Base-by-base conservation (phyloP, 2,797 vertebrate genomes). In the Crocodylus rhombifer region DNA sequence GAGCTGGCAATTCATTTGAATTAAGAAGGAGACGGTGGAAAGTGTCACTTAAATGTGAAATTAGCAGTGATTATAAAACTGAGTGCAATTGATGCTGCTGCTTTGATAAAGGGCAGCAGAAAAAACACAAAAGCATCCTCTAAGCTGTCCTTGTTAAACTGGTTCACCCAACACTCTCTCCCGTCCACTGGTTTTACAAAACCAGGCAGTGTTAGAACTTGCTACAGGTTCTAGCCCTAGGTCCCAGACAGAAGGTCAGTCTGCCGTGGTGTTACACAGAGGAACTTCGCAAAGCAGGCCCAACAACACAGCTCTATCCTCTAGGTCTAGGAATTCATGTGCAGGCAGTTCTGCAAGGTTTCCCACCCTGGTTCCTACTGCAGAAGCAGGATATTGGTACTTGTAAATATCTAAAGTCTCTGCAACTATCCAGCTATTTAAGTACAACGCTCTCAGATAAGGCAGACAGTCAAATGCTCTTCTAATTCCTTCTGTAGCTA, bases 1-100 rank as follows among this genome's bases (percentile, higher is more conserved):
- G 89, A 92, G 82, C 83, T 92, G 79, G 87, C 67, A 90, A 61
- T 56, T 89, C 0, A 0, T 89, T 94, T 83, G 61, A 87, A 92
- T 85, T 67, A 87, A 80, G 65, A 92, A 64, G 76, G 42, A 65
- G 17, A 26, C 10, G 33, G 28, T 25, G 84, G 42, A 94, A 91
- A 91, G 91, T 65, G 65, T 28, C 20, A 88, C 21, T 3, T 86
- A 69, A 56, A 63, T 75, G 23, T 62, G 82, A 74, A 89, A 95
- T 89, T 85, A 86, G 84, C 60, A 15, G 63, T 87, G 83, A 80
- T 23, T 67, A 86, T 18, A 95, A 90, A 92, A 86, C 15, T 60
- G 79, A 74, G 79, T 80, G 89, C 60, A 87, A 23, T 91, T 95
- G 73, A 51, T 82, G 36, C 78, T 88, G 76, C 64, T 94, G 74